Evolutionary conservation across 2,113 vertebrate genomes (phyloP), one percentile per base, ranked within the genome.

Genomic region (Saccopteryx bilineata): DNA sequence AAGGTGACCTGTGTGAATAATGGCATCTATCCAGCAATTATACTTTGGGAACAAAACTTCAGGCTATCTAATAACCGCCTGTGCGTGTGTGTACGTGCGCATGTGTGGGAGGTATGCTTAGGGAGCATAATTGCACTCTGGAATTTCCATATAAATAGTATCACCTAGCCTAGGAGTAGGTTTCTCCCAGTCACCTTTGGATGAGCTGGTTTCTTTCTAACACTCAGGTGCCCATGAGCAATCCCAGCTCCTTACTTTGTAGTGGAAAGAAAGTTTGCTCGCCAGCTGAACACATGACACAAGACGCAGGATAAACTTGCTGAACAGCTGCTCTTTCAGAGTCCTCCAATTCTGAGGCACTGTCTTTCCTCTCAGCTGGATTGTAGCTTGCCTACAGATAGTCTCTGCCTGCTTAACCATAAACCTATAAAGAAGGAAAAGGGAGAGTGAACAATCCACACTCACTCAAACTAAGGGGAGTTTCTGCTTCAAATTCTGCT

Each of bases 271-370:
- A 75, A 99, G 96, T 96, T 99, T 99, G 98, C 99, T 99, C 0
- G 99, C 99, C 39, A 99, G 98, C 96, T 99, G 99, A 26, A 99
- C 54, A 10, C 99, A 99, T 0, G 99, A 99, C 95, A 99, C 98
- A 9, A 99, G 92, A 1, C 98, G 98, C 81, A 99, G 97, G 12
- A 98, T 95, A 93, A 99, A 99, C 33, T 98, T 98, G 54, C 98
- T 85, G 17, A 78, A 92, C 7, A 99, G 97, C 65, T 97, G 97
- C 23, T 98, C 97, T 93, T 98, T 98, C 96, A 98, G 52, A 9
- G 93, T 92, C 50, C 97, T 98, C 98, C 98, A 98, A 3, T 71
- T 72, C 91, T 86, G 98, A 80, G 21, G 74, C 9, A 82, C 86
- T 17, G 68, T 78, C 52, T 92, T 24, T 9, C 61, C 63, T 68